Evolutionary conservation across 2,113 vertebrate genomes (phyloP), one percentile per base, ranked within the genome.

Genomic region (Tenrec ecaudatus): DNA sequence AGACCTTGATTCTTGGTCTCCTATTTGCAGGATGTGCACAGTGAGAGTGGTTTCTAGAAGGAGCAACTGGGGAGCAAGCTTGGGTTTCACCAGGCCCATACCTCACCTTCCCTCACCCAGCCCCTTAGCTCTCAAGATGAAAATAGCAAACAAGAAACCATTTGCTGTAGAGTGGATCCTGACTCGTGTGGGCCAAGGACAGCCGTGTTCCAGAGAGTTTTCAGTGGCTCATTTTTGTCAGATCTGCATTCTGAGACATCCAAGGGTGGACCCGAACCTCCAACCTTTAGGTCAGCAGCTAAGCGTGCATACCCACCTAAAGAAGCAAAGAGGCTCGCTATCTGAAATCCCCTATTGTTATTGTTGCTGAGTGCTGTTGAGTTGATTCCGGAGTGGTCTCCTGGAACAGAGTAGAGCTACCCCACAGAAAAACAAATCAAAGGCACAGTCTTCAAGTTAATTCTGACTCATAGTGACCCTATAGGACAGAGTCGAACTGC

Each of bases 11-110:
- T 87, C 88, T 7, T 2, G 20, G 53, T 66, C 9, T 7, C 29
- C 43, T 20, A 19, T 66, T 36, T 53, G 66, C 36, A 64, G 9
- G 40, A 60, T 76, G 15, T 2, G 19, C 12, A 14, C 47, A 53
- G 47, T 53, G 47, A 53, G 47, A 53, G 47, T 53, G 47, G 47
- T 53, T 53, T 53, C 47, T 53, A 82, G 31, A 31, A 38, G 31
- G 0, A 62, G 78, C 4, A n/a, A 36, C 10, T 0, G 2, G 4
- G 78, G 31, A 11, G 6, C 8, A 7, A 33, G 11, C 20, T 53
- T 15, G 7, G 3, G n/a, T 27, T 2, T 22, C 53, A 1, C 0
- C 4, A 0, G 1, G 4, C 85, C n/a, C 10, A 2, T 4, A 4
- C 29, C 14, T 0, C 2, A 0, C 5, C 0, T 31, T 47, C 27